These are phyloP conservation scores for Cyprinodon diabolis DNA, from an alignment of 2,797 vertebrate species.

Conservation along the genomic window DNA sequence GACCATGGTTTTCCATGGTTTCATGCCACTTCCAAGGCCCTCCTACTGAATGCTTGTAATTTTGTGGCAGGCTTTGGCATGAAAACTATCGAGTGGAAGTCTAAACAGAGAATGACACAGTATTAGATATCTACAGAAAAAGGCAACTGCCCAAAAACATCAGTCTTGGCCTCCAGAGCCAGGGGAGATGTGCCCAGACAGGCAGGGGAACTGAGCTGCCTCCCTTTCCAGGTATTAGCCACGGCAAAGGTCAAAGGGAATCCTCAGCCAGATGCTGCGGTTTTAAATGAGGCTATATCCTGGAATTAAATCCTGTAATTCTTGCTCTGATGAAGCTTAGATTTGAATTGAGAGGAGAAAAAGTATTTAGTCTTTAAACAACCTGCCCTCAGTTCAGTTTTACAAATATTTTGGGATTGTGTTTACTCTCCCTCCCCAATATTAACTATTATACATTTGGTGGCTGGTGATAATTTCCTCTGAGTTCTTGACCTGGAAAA, in stretches of 20 bases:
- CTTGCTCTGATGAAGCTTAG: conserved; percentile 45
- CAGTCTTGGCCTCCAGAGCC: conserved; percentile 53
- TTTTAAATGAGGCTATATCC: conserved; percentile 61
- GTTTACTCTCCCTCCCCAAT: not conserved
- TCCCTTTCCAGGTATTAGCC: conserved; percentile 65
- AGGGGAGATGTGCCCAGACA: conserved; percentile 48
- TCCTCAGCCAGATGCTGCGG: conserved; percentile 65
- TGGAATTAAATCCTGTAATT: conserved; percentile 44
- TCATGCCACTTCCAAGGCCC: conserved; percentile 30
- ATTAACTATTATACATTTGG: conserved; percentile 28
- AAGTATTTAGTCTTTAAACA: conserved; percentile 51
- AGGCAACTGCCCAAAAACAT: conserved; percentile 32
- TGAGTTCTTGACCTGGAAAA: conserved; percentile 39
- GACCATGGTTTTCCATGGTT: conserved; percentile 37
- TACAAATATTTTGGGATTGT: conserved; percentile 23
- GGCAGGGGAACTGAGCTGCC: conserved; percentile 49
- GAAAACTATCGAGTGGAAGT: conserved; percentile 22
- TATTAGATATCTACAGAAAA: conserved; percentile 41
- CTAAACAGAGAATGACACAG: conserved; percentile 31
- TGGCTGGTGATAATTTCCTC: conserved; percentile 41
- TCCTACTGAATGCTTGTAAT: conserved; percentile 40
- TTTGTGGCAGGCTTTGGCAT: conserved; percentile 39
- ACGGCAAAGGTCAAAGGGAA: conserved; percentile 53
- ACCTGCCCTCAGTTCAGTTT: conserved; percentile 37
- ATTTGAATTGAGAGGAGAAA: conserved; percentile 47